Evolutionary conservation across 2,888 invertebrate genomes (phyloP), one percentile per base, ranked within the genome.

Genomic region (Brachycybe producta): DNA sequence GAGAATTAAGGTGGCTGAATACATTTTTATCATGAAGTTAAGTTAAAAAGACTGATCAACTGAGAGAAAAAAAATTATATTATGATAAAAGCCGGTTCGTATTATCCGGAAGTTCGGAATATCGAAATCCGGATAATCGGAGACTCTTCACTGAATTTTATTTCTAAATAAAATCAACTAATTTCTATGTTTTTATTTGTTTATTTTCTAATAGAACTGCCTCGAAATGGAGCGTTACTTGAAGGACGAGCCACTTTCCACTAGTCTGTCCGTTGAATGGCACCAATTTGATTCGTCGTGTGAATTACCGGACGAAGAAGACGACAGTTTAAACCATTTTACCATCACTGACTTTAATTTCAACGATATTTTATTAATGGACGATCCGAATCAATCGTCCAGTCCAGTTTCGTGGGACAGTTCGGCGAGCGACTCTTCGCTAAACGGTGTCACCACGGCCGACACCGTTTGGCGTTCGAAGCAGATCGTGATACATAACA

Each of bases 361-460:
- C 5, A 17, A 17, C 15, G 36, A 36, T 36, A n/a, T 17, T 7
- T 17, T 36, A 19, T 36, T 36, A 36, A 19, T 17, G n/a, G n/a
- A n/a, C 17, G 36, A 36, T 36, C 36, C 36, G 7, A n/a, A 8
- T 26, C 41, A 21, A 5, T 13, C 11, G 17, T 41, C 24, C 19
- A 41, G 41, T 24, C 7, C 5, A 5, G 41, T 41, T 7, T 41
- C 41, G 8, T 41, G 41, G 41, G 41, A 41, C 41, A 41, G 41
- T 41, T 36, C 36, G 36, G 41, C 41, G 23, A 41, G 27, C 41
- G 21, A 23, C 8, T 13, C 5, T 7, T 26, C 26, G 21, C 11
- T 8, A 38, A 15, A 15, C 11, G 11, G 15, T 15, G 27, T 26
- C 5, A 5, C 41, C 7, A 15, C 13, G n/a, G 26, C 17, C n/a